Evolutionary conservation across 2,113 vertebrate species (phyloP).

Genomic region (Nannospalax galili): DNA sequence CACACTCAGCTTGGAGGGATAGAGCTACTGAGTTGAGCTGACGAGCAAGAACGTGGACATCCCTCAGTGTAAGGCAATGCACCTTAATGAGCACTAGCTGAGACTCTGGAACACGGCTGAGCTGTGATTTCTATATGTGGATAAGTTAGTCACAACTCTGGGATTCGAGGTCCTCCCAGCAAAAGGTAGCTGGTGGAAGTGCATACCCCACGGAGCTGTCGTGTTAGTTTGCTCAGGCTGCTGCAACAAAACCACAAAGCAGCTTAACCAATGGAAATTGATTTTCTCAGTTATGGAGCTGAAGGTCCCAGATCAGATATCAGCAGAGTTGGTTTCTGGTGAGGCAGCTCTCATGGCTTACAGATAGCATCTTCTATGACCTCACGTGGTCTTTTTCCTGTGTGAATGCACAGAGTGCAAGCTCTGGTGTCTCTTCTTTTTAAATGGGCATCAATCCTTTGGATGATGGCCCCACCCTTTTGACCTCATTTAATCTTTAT

Average conservation of each 20-base stretch:
- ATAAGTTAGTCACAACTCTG: not conserved
- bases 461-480: not conserved
- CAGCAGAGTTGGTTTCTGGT: not conserved
- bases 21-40: not conserved
- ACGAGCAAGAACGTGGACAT: not conserved
- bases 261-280: not conserved
- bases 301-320: not conserved
- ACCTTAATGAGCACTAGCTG: not conserved
- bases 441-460: not conserved
- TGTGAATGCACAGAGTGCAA: not conserved
- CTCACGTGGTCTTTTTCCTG: not conserved
- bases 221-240: not conserved
- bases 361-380: not conserved
- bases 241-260: not conserved
- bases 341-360: not conserved
- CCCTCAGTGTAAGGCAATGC: not conserved
- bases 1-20: not conserved
- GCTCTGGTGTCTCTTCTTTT: not conserved
- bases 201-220: not conserved
- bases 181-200: not conserved
- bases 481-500: not conserved
- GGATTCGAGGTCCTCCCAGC: not conserved
- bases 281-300: not conserved
- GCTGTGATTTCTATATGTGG: not conserved
- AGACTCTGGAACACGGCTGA: not conserved